Conservation (phyloP, 2,888 invertebrate genomes). For the Polyommatus iphigenia region DNA sequence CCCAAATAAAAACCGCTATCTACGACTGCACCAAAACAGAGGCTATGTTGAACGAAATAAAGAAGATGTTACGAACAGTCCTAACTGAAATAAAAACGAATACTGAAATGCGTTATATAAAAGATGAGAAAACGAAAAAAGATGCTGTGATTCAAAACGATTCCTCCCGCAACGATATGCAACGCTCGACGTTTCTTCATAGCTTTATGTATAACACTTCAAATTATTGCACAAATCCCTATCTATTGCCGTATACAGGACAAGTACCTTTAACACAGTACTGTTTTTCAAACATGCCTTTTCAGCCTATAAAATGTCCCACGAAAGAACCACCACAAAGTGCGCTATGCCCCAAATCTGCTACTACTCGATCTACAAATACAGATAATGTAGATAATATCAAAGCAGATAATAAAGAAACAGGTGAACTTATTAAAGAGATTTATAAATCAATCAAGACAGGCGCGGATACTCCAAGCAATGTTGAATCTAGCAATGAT, state of each 20-base stretch:
- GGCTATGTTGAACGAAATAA: constrained; percentile 63
- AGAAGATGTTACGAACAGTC: constrained; percentile 64
- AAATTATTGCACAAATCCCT: constrained; percentile 50
- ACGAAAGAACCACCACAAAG: constrained; percentile 48
- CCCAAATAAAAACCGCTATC: constrained; percentile 42
- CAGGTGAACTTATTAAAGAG: constrained; percentile 65
- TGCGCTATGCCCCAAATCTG: constrained; percentile 43
- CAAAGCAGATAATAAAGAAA: constrained; percentile 52
- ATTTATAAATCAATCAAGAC: constrained; percentile 68
- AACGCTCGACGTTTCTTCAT: constrained; percentile 55
- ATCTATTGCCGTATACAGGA: constrained; percentile 51
- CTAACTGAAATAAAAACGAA: constrained; percentile 65
- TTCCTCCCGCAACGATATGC: constrained; percentile 52
- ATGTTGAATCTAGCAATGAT: constrained; percentile 50
- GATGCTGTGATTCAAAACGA: constrained; percentile 63
- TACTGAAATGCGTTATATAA: constrained; percentile 44
- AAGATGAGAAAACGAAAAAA: constrained; percentile 50
- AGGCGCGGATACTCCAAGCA: constrained; percentile 51
- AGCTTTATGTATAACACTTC: constrained; percentile 59
- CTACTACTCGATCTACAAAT: constrained; percentile 55
- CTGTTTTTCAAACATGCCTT: constrained; percentile 47
- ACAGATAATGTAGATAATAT: constrained; percentile 47
- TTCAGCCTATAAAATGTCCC: constrained; percentile 49
- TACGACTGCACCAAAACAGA: constrained; percentile 55
- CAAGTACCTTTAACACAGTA: constrained; percentile 48